Evolutionary conservation across 1,140 invertebrate genomes (phyloP).

Genomic region (Pseudomyrmex gracilis): DNA sequence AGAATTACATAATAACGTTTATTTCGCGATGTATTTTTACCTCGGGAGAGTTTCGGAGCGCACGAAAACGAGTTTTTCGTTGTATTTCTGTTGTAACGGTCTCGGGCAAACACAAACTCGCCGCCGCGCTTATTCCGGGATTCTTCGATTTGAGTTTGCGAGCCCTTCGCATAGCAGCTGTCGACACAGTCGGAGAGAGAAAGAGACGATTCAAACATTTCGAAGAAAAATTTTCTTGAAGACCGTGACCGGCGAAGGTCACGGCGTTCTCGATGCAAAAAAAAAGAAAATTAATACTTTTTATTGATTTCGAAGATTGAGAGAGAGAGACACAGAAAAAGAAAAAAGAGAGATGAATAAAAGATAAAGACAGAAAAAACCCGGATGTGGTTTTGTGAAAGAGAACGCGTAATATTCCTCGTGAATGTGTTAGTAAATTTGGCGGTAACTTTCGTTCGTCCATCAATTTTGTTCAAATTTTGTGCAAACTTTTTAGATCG

Average conservation of each 20-base stretch:
- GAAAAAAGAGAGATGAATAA: not conserved
- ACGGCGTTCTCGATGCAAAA: not conserved
- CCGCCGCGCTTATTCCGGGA: not conserved
- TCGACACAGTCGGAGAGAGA: not conserved
- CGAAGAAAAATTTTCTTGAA: not conserved
- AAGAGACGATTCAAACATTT: not conserved
- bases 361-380: not conserved
- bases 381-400: slow-evolving; percentile 29
- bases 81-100: not conserved
- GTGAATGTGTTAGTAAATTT: not conserved
- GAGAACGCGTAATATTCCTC: slow-evolving; percentile 1
- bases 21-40: slow-evolving; percentile 43
- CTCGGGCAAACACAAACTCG: slow-evolving; percentile 5
- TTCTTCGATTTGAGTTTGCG: slow-evolving; percentile 11
- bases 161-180: not conserved
- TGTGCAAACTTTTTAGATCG: too few species aligned
- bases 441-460: too few species aligned
- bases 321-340: slow-evolving; percentile 13
- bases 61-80: slow-evolving; percentile 29
- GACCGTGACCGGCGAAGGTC: not conserved
- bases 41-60: not conserved
- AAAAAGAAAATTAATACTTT: slow-evolving; percentile 67
- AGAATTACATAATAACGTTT: slow-evolving; percentile 50
- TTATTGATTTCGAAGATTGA: slow-evolving; percentile 24
- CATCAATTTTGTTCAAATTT: too few species aligned